Evolutionary conservation across 2,888 invertebrate species (phyloP).

Genomic region (Tetanocera ferruginea): DNA sequence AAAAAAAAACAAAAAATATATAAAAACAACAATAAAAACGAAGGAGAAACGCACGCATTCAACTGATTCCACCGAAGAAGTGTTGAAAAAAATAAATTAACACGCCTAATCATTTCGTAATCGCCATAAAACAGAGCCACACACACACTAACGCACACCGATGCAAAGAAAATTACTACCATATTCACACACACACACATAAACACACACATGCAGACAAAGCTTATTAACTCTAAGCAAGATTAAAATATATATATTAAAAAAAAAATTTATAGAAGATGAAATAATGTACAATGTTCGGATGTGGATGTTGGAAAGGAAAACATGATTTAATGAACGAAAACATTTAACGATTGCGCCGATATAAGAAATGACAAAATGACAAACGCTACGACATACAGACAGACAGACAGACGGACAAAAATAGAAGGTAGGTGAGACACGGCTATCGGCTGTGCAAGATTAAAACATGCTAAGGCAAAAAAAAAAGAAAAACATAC

Average conservation of each 20-base stretch:
- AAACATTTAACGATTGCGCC: slow-evolving; percentile 20
- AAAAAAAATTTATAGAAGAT: neutral
- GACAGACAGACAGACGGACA: neutral
- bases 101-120: slow-evolving; percentile 55
- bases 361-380: slow-evolving; percentile 1
- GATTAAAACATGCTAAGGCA: slow-evolving; percentile 14
- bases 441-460: neutral
- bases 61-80: slow-evolving; percentile 41
- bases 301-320: neutral
- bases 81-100: slow-evolving; percentile 54
- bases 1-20: neutral
- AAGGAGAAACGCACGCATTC: slow-evolving; percentile 8
- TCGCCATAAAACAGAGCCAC: slow-evolving; percentile 41
- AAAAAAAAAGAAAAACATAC: neutral
- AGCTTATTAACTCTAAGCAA: slow-evolving; percentile 54
- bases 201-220: slow-evolving; percentile 39
- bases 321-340: slow-evolving; percentile 27
- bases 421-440: neutral
- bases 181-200: neutral
- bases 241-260: slow-evolving; percentile 46
- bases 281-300: neutral
- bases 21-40: neutral
- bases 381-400: slow-evolving; percentile 26
- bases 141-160: neutral
- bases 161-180: neutral